A percentile compares a stretch with the other conserved stretches of the same genome.
Evolutionary conservation across 2,888 invertebrate genomes (phyloP).

Genomic region (Cephus pulcher): DNA sequence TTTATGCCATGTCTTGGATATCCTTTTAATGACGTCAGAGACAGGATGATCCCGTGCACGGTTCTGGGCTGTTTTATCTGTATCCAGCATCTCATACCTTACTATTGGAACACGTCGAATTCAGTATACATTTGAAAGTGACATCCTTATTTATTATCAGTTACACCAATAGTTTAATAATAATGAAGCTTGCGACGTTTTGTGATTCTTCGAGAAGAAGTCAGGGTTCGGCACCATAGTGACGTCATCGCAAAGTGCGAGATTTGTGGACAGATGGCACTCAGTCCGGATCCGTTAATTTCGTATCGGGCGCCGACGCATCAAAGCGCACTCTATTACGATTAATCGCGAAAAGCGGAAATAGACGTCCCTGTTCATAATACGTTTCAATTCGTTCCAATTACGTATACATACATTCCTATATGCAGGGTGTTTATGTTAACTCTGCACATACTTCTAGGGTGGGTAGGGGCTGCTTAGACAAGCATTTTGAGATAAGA

Average conservation of each 20-base stretch:
- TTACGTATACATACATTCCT: not conserved
- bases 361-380: not conserved
- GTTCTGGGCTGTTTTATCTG: not conserved
- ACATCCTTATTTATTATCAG: not conserved
- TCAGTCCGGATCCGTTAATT: not conserved
- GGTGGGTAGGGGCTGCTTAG: no score
- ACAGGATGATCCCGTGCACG: not conserved
- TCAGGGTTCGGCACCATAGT: not conserved
- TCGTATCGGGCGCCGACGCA: not conserved
- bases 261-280: not conserved
- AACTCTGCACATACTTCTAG: no score
- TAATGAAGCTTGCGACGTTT: not conserved
- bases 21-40: not conserved
- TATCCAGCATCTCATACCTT: not conserved
- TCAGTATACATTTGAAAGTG: not conserved
- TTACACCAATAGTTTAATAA: not conserved
- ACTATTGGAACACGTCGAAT: not conserved
- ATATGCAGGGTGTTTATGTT: no score
- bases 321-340: not conserved
- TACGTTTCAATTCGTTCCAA: not conserved
- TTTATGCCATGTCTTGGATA: not conserved
- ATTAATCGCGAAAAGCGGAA: not conserved
- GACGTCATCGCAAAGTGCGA: not conserved
- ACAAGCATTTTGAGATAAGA: no score
- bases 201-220: not conserved